A percentile compares a stretch with the other conserved stretches of the same genome.
Conservation (phyloP, 2,888 invertebrate species). For the Drosophila formosana region DNA sequence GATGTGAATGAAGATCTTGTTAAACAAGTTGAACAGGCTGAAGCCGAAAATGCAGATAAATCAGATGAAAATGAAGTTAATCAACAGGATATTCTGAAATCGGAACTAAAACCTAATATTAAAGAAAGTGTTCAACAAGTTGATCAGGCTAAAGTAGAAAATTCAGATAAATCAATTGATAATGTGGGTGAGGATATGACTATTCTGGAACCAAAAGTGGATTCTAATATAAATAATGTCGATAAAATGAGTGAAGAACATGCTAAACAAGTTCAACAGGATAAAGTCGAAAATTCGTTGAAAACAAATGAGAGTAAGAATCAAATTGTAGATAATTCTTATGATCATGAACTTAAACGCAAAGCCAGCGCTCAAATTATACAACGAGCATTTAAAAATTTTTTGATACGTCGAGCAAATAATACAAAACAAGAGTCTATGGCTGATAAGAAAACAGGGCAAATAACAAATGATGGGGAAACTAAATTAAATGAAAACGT, state of each 20-base stretch:
- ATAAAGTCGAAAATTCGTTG: neutral
- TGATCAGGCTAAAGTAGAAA: neutral
- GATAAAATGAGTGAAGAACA: neutral
- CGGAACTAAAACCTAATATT: neutral
- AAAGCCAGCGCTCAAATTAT: slow-evolving; percentile 36
- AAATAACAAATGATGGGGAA: neutral
- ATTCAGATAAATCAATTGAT: neutral
- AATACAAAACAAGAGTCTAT: neutral
- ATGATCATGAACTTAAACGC: neutral
- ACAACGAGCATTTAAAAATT: slow-evolving; percentile 17
- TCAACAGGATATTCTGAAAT: too few relatives aligned
- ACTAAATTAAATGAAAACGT: neutral
- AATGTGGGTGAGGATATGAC: neutral
- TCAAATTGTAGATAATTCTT: neutral
- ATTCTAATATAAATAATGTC: neutral
- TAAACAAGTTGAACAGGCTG: too few relatives aligned
- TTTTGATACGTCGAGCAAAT: slow-evolving; percentile 1
- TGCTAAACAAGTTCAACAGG: neutral
- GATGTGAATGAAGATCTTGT: neutral
- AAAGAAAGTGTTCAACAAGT: slow-evolving; percentile 60
- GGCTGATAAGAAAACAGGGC: neutral
- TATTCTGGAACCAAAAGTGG: neutral
- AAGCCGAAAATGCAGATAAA: too few relatives aligned
- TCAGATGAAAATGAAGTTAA: too few relatives aligned
- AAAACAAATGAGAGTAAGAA: neutral